Evolutionary conservation across 2,888 invertebrate species (phyloP).

Genomic region (Drosophila atroscutellata): DNA sequence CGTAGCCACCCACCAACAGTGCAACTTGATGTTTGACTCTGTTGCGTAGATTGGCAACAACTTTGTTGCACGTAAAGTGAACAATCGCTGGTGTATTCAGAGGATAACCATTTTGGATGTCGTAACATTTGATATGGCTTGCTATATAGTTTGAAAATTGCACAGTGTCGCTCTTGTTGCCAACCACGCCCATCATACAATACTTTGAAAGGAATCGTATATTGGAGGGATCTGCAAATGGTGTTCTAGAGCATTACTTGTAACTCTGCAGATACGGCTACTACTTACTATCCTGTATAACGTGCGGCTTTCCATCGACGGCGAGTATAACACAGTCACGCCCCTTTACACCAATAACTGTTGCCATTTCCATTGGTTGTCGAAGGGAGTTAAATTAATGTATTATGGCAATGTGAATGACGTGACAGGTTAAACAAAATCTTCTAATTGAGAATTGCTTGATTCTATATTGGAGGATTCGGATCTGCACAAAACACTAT

Average conservation of each 20-base stretch:
- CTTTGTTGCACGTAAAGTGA: conserved; percentile 93
- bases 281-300: conserved; percentile 88
- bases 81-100: conserved; percentile 94
- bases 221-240: conserved; percentile 92
- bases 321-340: conserved; percentile 95
- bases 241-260: neutral
- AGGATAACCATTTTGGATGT: conserved; percentile 98
- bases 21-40: conserved; percentile 85
- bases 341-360: conserved; percentile 94
- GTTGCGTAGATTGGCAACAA: conserved; percentile 95
- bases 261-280: too few relatives aligned
- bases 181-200: conserved; percentile 94
- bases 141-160: conserved; percentile 98
- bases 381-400: too few relatives aligned
- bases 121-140: conserved; percentile 97
- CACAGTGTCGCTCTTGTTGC: conserved; percentile 95
- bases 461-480: neutral
- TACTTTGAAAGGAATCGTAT: conserved; percentile 93
- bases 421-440: neutral
- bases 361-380: conserved; percentile 88
- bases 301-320: conserved; percentile 93
- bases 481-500: neutral
- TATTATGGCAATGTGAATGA: neutral
- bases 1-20: conserved; percentile 86
- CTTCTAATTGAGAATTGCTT: neutral